phyloP scores from a whole-genome alignment of 2,888 invertebrate species.

The Philereme vetulata region DNA sequence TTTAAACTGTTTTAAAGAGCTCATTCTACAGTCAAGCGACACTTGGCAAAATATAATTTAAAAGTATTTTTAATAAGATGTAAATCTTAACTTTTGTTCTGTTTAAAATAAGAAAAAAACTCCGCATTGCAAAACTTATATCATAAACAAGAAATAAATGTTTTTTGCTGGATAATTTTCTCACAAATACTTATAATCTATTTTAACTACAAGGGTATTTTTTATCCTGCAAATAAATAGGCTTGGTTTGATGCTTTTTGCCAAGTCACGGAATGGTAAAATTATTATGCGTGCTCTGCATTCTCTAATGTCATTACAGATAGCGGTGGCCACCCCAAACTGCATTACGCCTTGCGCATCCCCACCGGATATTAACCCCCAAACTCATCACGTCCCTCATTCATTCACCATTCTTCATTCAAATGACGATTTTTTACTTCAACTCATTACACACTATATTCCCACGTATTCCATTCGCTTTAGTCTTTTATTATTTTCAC shows the following conservation, averaged over 20 bases:
- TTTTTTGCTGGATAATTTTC: no score
- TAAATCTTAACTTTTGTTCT: no score
- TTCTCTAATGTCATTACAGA: constrained; percentile 21
- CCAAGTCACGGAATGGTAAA: constrained; percentile 10
- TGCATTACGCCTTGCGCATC: constrained; percentile 77
- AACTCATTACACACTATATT: constrained; percentile 76
- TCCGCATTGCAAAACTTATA: no score
- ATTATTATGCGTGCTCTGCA: constrained; percentile 20
- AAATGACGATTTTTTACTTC: constrained; percentile 66
- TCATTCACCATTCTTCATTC: constrained; percentile 57
- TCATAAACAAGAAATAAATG: no score
- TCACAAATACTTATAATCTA: no score
- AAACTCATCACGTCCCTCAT: constrained; percentile 74
- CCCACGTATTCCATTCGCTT: constrained; percentile 73
- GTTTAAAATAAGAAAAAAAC: background rate
- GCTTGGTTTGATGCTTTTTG: background rate
- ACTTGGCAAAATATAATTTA: constrained; percentile 43
- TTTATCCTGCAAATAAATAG: background rate
- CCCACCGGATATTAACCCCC: constrained; percentile 77
- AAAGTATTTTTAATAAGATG: background rate
- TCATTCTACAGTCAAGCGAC: constrained; percentile 55
- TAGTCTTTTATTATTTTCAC: constrained; percentile 62
- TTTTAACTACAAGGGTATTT: no score
- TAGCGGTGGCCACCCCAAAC: constrained; percentile 45
- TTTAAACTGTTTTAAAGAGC: constrained; percentile 59